These are phyloP conservation scores for Myopa testacea DNA, from an alignment of 2,888 invertebrate species.

Conservation along the genomic window DNA sequence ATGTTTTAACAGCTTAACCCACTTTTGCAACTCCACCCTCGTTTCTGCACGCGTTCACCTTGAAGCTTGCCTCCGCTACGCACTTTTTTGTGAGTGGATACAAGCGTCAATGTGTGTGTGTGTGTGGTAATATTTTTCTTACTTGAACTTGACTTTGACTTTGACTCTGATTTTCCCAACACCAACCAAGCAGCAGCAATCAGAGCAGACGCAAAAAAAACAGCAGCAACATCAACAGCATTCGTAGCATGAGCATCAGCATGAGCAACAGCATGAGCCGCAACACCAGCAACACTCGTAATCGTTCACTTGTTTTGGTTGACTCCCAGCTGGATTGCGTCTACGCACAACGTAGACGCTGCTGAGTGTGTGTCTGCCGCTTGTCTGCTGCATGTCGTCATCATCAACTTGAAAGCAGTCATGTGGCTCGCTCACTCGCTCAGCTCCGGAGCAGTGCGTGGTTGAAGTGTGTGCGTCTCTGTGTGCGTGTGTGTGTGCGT, in stretches of 20 bases:
- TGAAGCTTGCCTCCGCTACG: constrained; percentile 9
- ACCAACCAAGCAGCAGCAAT: background rate
- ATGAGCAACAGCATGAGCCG: background rate
- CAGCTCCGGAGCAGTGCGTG: background rate
- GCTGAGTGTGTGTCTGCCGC: constrained; percentile 17
- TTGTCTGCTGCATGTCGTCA: constrained; percentile 18
- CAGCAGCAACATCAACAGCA: background rate
- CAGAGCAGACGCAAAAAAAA: background rate
- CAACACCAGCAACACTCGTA: background rate
- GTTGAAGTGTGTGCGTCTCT: background rate
- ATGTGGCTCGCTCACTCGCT: background rate
- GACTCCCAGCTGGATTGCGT: constrained; percentile 30
- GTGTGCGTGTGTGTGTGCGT: no score
- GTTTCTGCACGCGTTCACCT: constrained; percentile 7
- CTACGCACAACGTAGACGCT: background rate
- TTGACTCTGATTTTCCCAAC: constrained; percentile 30
- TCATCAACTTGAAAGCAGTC: constrained; percentile 13
- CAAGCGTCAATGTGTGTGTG: background rate
- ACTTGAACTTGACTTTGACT: constrained; percentile 34
- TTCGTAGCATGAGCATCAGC: background rate
- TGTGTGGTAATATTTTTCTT: background rate
- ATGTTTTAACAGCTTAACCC: constrained; percentile 3
- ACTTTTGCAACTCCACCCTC: background rate
- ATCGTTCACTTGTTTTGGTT: background rate
- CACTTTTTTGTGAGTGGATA: constrained; percentile 2